Evolutionary conservation across 1,140 invertebrate genomes (phyloP), one percentile per base, ranked within the genome.

Genomic region (Cydia strobilella): DNA sequence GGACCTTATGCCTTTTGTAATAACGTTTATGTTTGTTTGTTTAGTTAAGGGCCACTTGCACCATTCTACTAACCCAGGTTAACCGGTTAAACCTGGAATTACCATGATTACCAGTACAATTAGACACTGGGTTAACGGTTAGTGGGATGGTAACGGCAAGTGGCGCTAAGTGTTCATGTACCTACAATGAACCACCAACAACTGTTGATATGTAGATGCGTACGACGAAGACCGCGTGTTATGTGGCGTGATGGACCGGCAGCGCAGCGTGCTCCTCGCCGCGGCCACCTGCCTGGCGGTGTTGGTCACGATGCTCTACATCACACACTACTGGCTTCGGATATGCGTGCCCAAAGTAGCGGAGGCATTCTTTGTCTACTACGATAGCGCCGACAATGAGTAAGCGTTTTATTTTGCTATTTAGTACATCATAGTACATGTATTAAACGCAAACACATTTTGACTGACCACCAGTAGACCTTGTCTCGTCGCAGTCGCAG

Each of bases 361-460:
- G 0, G 82, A 88, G 15, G 90, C 89, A 0, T 92, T 90, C 75
- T 92, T 92, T 77, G 74, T 91, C 25, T 92, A 90, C 78, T 83
- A 86, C 2, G 86, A 90, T 45, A 79, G 84, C 59, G 84, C 82
- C 79, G 89, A 91, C 79, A 92, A 90, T 63, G 82, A 83, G 90
- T 90, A 72, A 79, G 84, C 77, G 27, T 12, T 13, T 63, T n/a
- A 39, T 77, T 75, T 48, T 59, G 62, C 59, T 54, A 74, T 51
- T 65, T 48, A 74, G 45, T 54, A 15, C 51, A 13, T 45, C 27
- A 25, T 73, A 10, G 35, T 39, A 39, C 7, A 39, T 9, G 7
- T 77, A 23, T n/a, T 51, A n/a, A 13, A 51, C 6, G n/a, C 48
- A 51, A 15, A 51, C 42, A 45, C 35, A 39, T 39, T 10, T 10